Evolutionary conservation across 2,888 invertebrate genomes (phyloP), one percentile per base, ranked within the genome.

Genomic region (Meta bourneti): DNA sequence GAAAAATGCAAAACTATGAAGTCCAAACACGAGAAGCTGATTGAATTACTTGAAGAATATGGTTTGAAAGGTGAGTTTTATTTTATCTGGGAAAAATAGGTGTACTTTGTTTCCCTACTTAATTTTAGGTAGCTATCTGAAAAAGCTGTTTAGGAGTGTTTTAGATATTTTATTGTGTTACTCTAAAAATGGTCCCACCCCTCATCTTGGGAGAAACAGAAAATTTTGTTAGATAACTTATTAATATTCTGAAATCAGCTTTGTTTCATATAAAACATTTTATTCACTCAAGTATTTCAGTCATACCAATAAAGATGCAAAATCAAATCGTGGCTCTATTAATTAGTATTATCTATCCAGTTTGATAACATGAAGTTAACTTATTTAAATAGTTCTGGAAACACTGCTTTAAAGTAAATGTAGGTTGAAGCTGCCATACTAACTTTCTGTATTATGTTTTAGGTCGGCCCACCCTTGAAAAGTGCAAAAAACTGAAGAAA

Each of bases 391-490:
- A n/a, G n/a, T 34, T 34, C 34, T 34, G 34, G 34, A 34, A 34
- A 34, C 4, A 4, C 4, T 34, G 34, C 34, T 34, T 34, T 34
- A 34, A 34, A 34, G 34, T 34, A 34, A 34, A 34, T 34, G 34
- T 4, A 34, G 34, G 34, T 34, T 4, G 4, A 34, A 34, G 34
- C 4, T 4, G 34, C 34, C 34, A 34, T 34, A 34, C 34, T 34
- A 34, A 34, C 4, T 34, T 4, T n/a, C n/a, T n/a, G n/a, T 34
- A 34, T 20, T 51, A 9, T 54, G 9, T 74, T 75, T 69, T 34
- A 92, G 92, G 92, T n/a, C 78, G 84, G 74, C 88, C 92, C 9
- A 89, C 92, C 52, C 82, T 92, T 34, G 89, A 79, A 54, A 92
- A 92, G 75, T 92, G 92, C 72, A 88, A 92, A 49, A 92, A 92